These are phyloP conservation scores for Acanthochromis polyacanthus DNA, from an alignment of 2,113 vertebrate genomes.

Conservation along the genomic window DNA sequence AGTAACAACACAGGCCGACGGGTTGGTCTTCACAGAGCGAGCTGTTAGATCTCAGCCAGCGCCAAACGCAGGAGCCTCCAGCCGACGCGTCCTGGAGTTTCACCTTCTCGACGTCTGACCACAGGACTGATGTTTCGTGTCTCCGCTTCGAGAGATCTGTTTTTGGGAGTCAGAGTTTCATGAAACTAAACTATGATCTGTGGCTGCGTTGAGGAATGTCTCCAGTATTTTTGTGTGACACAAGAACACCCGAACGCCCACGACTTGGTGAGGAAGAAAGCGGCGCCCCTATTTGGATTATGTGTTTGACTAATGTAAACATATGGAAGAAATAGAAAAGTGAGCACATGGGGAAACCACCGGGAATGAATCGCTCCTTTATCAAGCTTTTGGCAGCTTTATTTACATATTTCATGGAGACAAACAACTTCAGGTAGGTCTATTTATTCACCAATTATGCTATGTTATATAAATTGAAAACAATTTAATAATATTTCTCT, in stretches of 20 bases:
- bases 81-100: conserved; percentile 55
- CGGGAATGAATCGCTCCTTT: conserved; percentile 95
- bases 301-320: conserved; percentile 77
- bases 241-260: conserved; percentile 61
- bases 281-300: conserved; percentile 72
- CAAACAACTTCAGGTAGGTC: conserved; percentile 94
- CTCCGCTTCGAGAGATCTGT: conserved; percentile 73
- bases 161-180: conserved; percentile 63
- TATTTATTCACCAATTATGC: background rate
- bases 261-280: conserved; percentile 66
- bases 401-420: conserved; percentile 93
- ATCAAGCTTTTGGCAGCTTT: conserved; percentile 94
- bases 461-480: background rate
- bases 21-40: conserved; percentile 14
- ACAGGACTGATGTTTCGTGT: conserved; percentile 53
- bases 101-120: conserved; percentile 31
- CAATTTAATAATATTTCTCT: background rate
- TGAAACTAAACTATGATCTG: conserved; percentile 88
- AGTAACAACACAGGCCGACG: conserved; percentile 39
- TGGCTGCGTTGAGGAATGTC: conserved; percentile 83
- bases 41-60: conserved; percentile 1
- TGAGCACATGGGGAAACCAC: conserved; percentile 88
- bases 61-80: conserved; percentile 24
- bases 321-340: conserved; percentile 81
- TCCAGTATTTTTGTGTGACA: conserved; percentile 65